These are phyloP conservation scores for Bombus terrestris DNA, from an alignment of 1,140 invertebrate species.

Conservation along the genomic window DNA sequence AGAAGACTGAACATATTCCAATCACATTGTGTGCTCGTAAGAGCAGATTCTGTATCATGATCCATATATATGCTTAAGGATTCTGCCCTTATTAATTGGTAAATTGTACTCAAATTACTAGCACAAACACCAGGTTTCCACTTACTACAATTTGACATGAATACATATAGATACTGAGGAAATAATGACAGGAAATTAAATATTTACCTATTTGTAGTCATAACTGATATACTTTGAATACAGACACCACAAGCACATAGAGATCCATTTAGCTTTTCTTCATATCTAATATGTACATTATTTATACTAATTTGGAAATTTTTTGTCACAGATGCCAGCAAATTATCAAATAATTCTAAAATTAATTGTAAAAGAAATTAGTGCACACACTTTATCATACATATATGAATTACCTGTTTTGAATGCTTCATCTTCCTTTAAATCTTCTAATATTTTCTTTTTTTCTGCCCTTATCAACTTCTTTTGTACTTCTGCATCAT, in stretches of 20 bases:
- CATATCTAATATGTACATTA: slow-evolving; percentile 92
- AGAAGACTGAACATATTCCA: slow-evolving; percentile 85
- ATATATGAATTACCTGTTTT: slow-evolving; percentile 75
- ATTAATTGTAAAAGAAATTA: slow-evolving; percentile 40
- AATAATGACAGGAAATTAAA: slow-evolving; percentile 27
- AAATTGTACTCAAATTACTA: slow-evolving; percentile 86
- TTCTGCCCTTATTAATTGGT: slow-evolving; percentile 90
- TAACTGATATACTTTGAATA: slow-evolving; percentile 89
- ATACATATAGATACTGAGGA: neutral
- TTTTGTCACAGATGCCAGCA: slow-evolving; percentile 89
- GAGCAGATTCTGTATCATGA: slow-evolving; percentile 82
- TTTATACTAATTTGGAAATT: slow-evolving; percentile 91
- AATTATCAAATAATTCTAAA: slow-evolving; percentile 87
- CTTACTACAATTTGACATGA: slow-evolving; percentile 83
- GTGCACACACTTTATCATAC: neutral
- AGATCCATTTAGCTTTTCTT: slow-evolving; percentile 87
- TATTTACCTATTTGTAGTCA: slow-evolving; percentile 90
- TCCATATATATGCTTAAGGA: slow-evolving; percentile 92
- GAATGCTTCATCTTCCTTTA: slow-evolving; percentile 80
- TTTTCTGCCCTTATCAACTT: slow-evolving; percentile 89
- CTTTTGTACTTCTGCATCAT: slow-evolving; percentile 90
- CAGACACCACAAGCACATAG: slow-evolving; percentile 91
- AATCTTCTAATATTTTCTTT: slow-evolving; percentile 84
- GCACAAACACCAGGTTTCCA: slow-evolving; percentile 90
- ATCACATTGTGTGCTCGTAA: slow-evolving; percentile 80